Base-by-base conservation (phyloP, 2,888 invertebrate genomes). In the Melieria omissa region DNA sequence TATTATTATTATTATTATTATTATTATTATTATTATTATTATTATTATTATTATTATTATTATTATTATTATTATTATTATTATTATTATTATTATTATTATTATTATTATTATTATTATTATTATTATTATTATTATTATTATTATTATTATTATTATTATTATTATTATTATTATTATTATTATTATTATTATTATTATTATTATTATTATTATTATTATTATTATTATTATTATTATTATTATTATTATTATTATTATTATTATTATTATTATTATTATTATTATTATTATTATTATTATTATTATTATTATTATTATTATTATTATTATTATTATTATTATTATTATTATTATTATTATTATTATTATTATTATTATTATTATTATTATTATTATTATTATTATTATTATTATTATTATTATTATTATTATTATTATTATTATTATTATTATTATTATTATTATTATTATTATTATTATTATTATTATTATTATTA, bases 1-100 rank as follows among this genome's bases (percentile, higher is more conserved):
- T 49, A 49, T 49, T 49, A 49, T 49, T 49, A 49, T 49, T 49
- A 49, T 49, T 49, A 49, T 49, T 49, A 49, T 49, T 49, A 49
- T 49, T 49, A 49, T 49, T 49, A 49, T 49, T 49, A 49, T 49
- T 49, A 49, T 49, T 49, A 49, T 49, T 49, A 49, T 49, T 49
- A 49, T 49, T 49, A 49, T 49, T 49, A 49, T 49, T 49, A 49
- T 49, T 49, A 49, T 49, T 49, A 49, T 49, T 49, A 49, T 49
- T 49, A 49, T 49, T 49, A 49, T 49, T 49, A 49, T 49, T 49
- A 49, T 49, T 49, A 49, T 49, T 49, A 49, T 49, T 49, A 49
- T 49, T 49, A 49, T 49, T 49, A 49, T 49, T 49, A 49, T 49
- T 49, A 49, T 49, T 49, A 49, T 49, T 49, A 49, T 49, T 49